Evolutionary conservation across 2,797 vertebrate species (phyloP).

Genomic region (Poecilia picta): DNA sequence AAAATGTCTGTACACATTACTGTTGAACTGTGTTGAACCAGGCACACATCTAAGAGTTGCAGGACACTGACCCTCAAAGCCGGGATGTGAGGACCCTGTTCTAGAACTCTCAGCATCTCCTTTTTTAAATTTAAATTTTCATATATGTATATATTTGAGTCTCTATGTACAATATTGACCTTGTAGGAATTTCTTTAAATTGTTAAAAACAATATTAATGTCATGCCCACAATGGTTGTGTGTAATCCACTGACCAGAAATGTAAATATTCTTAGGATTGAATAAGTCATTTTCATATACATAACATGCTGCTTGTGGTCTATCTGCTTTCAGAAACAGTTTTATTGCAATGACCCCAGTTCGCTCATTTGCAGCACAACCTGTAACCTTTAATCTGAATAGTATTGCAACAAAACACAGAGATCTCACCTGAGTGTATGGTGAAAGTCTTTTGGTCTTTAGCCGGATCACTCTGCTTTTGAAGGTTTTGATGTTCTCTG

Average conservation of each 20-base stretch:
- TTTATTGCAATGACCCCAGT: background rate
- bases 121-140: background rate
- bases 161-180: background rate
- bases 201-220: background rate
- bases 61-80: too few relatives aligned
- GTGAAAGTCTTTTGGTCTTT: constrained; percentile 93
- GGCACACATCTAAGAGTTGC: too few relatives aligned
- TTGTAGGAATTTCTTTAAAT: background rate
- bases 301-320: background rate
- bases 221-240: background rate
- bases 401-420: background rate
- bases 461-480: constrained; percentile 86
- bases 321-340: background rate
- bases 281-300: background rate
- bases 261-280: background rate
- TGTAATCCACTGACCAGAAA: background rate
- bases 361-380: background rate
- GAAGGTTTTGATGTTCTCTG: constrained; percentile 85
- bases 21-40: too few relatives aligned
- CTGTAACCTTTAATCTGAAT: background rate
- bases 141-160: background rate
- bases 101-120: background rate
- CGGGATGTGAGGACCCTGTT: too few relatives aligned
- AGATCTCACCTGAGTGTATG: constrained; percentile 90
- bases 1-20: too few relatives aligned